Conservation (phyloP, 1,140 invertebrate genomes). For the Eupeodes corollae region DNA sequence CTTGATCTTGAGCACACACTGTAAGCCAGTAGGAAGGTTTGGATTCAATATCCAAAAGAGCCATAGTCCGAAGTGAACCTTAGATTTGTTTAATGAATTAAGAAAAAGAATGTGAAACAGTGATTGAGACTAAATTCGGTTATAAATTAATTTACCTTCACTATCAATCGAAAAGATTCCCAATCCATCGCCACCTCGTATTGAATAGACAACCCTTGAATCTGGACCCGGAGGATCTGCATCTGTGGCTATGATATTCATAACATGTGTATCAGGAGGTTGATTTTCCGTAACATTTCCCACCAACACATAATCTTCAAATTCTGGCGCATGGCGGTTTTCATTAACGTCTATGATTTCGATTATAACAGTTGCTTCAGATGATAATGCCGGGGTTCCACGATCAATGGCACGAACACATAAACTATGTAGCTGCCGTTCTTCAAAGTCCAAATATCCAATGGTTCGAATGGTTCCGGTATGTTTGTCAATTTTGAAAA, state of each 20-base stretch:
- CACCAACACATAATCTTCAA: conserved; percentile 66
- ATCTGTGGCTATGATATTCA: conserved; percentile 66
- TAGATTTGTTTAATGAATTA: no score
- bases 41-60: conserved; percentile 77
- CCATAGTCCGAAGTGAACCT: conserved; percentile 76
- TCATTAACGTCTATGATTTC: conserved; percentile 91
- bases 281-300: conserved; percentile 64
- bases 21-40: conserved; percentile 86
- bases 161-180: conserved; percentile 84
- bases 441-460: conserved; percentile 72
- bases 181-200: conserved; percentile 78
- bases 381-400: conserved; percentile 58
- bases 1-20: conserved; percentile 81
- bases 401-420: conserved; percentile 71
- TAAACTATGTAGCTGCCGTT: conserved; percentile 76
- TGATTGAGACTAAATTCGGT: background rate
- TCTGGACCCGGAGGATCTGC: conserved; percentile 65
- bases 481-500: conserved; percentile 64
- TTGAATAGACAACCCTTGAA: conserved; percentile 72
- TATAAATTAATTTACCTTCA: conserved; percentile 54
- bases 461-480: conserved; percentile 74
- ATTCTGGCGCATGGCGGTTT: conserved; percentile 72
- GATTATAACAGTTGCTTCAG: conserved; percentile 66
- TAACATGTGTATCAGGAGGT: conserved; percentile 59
- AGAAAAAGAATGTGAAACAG: conserved; percentile 12